Evolutionary conservation across 2,797 vertebrate genomes (phyloP).

Genomic region (Hozukius guyotensis): DNA sequence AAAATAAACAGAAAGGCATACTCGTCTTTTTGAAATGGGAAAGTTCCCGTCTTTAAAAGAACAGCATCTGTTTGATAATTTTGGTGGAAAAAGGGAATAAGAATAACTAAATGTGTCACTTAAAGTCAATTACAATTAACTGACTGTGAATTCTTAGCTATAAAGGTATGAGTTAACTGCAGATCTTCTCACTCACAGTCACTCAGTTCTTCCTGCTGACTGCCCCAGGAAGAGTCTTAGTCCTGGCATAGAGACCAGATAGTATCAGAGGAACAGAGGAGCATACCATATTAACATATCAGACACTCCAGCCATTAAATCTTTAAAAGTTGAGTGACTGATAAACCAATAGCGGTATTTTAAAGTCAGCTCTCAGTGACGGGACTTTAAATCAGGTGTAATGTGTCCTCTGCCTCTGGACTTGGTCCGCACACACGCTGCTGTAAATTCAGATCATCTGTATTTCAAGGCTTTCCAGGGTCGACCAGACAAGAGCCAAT

Average conservation of each 20-base stretch:
- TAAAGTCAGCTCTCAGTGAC: background rate
- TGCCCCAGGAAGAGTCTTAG: background rate
- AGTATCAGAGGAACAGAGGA: fast-evolving
- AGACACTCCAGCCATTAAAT: no score
- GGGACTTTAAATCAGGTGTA: background rate
- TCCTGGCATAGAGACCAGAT: no score
- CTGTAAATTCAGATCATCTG: background rate
- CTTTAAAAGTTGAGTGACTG: no score
- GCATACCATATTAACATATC: no score
- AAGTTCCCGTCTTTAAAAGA: no score
- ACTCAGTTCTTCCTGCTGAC: background rate
- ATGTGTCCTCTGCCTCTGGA: background rate
- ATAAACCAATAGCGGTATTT: background rate
- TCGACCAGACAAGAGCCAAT: background rate
- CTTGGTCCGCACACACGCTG: background rate
- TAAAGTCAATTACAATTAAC: background rate
- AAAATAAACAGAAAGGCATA: no score
- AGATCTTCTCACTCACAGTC: background rate
- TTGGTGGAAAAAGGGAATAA: no score
- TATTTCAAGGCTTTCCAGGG: background rate
- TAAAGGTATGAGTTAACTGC: background rate
- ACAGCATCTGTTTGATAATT: fast-evolving
- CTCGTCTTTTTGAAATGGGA: no score
- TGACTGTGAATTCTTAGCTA: background rate
- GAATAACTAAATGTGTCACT: no score